Conservation (phyloP, 2,797 vertebrate species). For the Scyliorhinus canicula region DNA sequence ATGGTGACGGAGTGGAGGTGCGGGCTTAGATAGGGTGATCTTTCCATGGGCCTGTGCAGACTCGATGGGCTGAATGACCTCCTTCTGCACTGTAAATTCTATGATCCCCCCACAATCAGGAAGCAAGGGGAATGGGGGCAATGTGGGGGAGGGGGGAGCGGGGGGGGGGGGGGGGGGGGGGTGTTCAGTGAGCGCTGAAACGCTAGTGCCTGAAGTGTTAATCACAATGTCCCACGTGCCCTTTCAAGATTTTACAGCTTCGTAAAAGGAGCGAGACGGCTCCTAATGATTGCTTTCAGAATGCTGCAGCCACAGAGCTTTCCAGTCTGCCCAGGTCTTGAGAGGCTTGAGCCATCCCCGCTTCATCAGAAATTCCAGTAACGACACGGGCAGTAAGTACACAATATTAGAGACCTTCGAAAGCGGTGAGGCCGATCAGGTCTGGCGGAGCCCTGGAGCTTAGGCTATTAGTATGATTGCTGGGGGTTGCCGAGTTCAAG, state of each 20-base stretch:
- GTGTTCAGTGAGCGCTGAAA: no score
- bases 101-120: no score
- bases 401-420: constrained; percentile 37
- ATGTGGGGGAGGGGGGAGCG: no score
- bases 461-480: constrained; percentile 55
- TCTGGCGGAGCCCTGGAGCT: constrained; percentile 44
- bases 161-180: background rate
- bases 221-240: background rate
- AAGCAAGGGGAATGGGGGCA: background rate
- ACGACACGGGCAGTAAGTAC: constrained; percentile 40
- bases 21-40: no score
- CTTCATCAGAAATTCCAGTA: constrained; percentile 40
- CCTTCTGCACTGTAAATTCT: no score
- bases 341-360: background rate
- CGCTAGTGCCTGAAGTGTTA: background rate
- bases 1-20: no score
- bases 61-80: no score
- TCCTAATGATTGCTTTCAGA: background rate
- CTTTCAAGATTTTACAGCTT: background rate
- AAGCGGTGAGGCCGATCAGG: constrained; percentile 47
- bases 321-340: background rate
- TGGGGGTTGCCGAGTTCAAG: constrained; percentile 54
- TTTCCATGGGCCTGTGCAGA: no score
- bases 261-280: accelerated
- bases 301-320: constrained; percentile 36